Evolutionary conservation across 2,888 invertebrate genomes (phyloP), one percentile per base, ranked within the genome.

Genomic region (Bhutanitis thaidina): DNA sequence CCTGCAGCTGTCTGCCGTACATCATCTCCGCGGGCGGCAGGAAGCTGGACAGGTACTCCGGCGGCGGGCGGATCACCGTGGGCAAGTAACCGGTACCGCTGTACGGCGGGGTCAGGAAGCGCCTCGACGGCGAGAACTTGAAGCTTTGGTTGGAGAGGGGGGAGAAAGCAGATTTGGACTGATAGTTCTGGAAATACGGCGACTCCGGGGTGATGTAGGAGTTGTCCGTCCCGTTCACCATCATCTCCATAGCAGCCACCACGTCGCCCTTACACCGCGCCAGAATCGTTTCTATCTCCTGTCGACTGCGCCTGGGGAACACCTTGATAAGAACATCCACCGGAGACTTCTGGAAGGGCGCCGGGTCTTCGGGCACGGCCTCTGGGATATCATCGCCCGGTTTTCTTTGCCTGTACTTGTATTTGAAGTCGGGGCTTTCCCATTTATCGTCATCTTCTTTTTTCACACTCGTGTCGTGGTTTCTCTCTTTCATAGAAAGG

Each of bases 161-260:
- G 1, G 95, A 95, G 74, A 96, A 96, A 7, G 96, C 96, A 0
- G 95, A 95, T 50, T 92, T 92, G 0, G 92, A 91, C 56, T 91
- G 91, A 47, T 91, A 90, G 54, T 63, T 79, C 49, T 87, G 80
- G 56, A 86, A 64, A 39, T 89, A 90, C 0, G 90, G 88, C 0
- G 85, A 86, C 54, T 86, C 88, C 12, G 88, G 88, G 0, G 79
- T 81, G 36, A 88, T 60, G 45, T 74, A 80, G 62, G 85, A 87
- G 51, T 69, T 58, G 54, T 83, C 90, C 9, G 34, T 10, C 1
- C 93, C 93, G 56, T 94, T 93, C 10, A 96, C 91, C 91, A 98
- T 93, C 71, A 95, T 93, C 72, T 98, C 98, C 93, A 98, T 98
- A 0, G 98, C 97, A 62, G 96, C 95, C 0, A 98, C 93, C 0